Percentiles rank a stretch among this genome's conserved stretches.
These are phyloP conservation scores for Rhynchotus rufescens DNA, from an alignment of 2,797 vertebrate genomes.

Conservation along the genomic window DNA sequence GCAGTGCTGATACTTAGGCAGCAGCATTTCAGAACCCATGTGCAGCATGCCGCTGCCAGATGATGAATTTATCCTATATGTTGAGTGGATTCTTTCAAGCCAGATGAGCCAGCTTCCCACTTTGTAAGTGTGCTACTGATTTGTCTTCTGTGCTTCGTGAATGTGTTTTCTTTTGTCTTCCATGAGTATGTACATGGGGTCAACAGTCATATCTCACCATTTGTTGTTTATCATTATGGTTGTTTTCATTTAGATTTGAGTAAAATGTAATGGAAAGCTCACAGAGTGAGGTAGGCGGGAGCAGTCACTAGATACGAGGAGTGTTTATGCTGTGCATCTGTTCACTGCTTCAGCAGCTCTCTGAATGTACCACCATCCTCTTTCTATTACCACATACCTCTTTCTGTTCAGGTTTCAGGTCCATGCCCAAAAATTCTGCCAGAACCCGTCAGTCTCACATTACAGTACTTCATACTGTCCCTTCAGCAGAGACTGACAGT, in stretches of 20 bases:
- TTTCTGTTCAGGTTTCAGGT: neutral
- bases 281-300: neutral
- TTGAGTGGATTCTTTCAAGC: neutral
- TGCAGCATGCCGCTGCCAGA: neutral
- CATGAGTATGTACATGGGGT: neutral
- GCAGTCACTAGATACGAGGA: neutral
- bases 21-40: neutral
- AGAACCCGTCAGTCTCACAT: neutral
- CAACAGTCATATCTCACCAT: neutral
- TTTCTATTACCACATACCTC: neutral
- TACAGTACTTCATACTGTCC: neutral
- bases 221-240: neutral
- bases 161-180: neutral
- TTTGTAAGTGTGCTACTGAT: neutral
- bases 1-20: neutral
- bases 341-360: neutral
- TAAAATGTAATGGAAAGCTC: neutral
- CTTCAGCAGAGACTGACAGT: neutral
- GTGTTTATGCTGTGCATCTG: neutral
- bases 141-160: neutral
- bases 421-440: neutral
- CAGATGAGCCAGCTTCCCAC: neutral
- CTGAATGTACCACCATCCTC: neutral
- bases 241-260: neutral
- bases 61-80: neutral